These are phyloP conservation scores for Chloroceryle aenea DNA, from an alignment of 2,113 vertebrate species.

Conservation along the genomic window DNA sequence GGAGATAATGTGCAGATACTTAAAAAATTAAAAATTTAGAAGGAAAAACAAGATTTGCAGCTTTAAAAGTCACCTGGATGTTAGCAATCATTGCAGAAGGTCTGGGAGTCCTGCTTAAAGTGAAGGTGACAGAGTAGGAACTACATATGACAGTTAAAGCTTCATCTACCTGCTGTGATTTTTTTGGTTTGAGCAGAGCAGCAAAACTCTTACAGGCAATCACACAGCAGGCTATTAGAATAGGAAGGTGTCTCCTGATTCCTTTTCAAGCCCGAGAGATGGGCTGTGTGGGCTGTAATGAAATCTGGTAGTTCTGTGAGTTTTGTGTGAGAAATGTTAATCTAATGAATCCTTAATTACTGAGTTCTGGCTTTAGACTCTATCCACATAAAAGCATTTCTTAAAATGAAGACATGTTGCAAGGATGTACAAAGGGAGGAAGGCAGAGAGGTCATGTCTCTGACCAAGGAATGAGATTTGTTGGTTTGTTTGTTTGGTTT, in stretches of 20 bases:
- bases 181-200: background rate
- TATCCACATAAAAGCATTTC: background rate
- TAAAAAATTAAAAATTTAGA: background rate
- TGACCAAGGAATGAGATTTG: background rate
- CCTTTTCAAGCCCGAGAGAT: background rate
- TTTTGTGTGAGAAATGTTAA: background rate
- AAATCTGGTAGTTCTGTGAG: background rate
- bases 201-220: background rate
- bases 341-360: background rate
- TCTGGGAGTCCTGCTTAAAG: background rate
- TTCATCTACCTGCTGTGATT: background rate
- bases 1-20: background rate
- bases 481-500: no score
- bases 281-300: background rate
- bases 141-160: background rate
- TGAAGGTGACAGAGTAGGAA: background rate
- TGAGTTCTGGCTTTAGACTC: background rate
- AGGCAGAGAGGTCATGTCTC: background rate
- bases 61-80: background rate
- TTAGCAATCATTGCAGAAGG: background rate
- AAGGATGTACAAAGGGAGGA: background rate
- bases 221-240: fast-evolving
- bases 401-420: background rate
- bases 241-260: background rate
- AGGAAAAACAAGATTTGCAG: background rate